These are phyloP conservation scores for Stegostoma tigrinum DNA, from an alignment of 2,113 vertebrate species.

Conservation along the genomic window DNA sequence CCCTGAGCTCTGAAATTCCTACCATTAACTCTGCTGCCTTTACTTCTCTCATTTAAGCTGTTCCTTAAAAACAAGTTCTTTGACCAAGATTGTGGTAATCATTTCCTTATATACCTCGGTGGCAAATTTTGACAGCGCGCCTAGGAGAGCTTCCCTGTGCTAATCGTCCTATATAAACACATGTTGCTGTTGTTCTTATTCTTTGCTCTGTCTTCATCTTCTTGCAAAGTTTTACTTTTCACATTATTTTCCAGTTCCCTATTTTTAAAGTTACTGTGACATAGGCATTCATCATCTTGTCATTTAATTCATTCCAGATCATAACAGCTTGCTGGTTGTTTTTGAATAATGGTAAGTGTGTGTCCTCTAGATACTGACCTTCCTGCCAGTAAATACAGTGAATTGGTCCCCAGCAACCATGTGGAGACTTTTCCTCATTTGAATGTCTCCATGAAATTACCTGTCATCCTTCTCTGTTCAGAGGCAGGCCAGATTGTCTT, in stretches of 20 bases:
- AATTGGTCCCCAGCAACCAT: background rate
- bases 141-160: no score
- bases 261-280: background rate
- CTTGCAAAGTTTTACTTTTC: background rate
- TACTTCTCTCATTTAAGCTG: no score
- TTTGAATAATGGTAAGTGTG: background rate
- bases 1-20: no score
- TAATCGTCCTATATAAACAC: no score
- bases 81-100: no score
- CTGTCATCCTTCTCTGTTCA: background rate
- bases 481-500: background rate
- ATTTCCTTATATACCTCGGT: no score
- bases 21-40: no score
- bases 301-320: background rate
- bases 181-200: background rate
- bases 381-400: background rate
- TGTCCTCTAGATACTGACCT: background rate
- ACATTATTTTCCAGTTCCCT: background rate
- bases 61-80: no score
- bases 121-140: no score
- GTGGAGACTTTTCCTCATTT: background rate
- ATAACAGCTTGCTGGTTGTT: background rate
- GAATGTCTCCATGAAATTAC: background rate
- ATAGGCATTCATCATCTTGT: background rate
- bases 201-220: background rate